Percentiles rank a stretch among this genome's conserved stretches.
Conservation (phyloP, 2,888 invertebrate species). For the Sphaeridia pumilis region DNA sequence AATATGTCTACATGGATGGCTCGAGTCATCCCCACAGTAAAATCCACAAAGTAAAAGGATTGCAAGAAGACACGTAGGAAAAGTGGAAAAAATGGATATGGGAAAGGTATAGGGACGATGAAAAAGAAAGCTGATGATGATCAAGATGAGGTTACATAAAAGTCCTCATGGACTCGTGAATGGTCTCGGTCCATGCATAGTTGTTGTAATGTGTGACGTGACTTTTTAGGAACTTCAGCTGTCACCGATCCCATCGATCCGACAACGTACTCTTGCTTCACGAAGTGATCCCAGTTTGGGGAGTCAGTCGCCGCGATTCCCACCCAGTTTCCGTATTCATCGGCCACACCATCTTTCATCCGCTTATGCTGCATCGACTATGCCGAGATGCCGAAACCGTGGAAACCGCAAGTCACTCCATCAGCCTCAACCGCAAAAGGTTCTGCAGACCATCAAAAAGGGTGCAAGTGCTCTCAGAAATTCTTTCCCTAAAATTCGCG, state of each 20-base stretch:
- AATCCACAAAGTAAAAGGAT: no score
- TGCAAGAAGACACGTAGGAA: no score
- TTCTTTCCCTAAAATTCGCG: conserved; percentile 91
- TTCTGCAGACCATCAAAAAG: conserved; percentile 67
- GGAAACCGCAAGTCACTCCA: conserved; percentile 9
- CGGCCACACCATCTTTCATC: conserved; percentile 41
- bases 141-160: no score
- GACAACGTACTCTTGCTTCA: conserved; percentile 46
- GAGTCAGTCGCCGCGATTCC: conserved; percentile 49
- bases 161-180: no score
- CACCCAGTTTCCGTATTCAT: conserved; percentile 63
- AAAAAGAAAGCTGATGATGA: no score
- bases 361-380: conserved; percentile 47
- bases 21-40: no score
- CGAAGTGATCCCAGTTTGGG: conserved; percentile 33
- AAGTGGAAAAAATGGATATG: no score
- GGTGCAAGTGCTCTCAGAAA: conserved; percentile 75
- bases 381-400: conserved; percentile 10
- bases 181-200: no score
- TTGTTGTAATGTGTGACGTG: conserved; percentile 12
- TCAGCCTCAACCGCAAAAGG: conserved; percentile 35
- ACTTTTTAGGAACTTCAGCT: conserved; percentile 54
- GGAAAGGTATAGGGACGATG: no score
- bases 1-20: no score
- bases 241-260: conserved; percentile 70